Conservation (phyloP, 2,797 vertebrate genomes). For the Psittacula derbiana region DNA sequence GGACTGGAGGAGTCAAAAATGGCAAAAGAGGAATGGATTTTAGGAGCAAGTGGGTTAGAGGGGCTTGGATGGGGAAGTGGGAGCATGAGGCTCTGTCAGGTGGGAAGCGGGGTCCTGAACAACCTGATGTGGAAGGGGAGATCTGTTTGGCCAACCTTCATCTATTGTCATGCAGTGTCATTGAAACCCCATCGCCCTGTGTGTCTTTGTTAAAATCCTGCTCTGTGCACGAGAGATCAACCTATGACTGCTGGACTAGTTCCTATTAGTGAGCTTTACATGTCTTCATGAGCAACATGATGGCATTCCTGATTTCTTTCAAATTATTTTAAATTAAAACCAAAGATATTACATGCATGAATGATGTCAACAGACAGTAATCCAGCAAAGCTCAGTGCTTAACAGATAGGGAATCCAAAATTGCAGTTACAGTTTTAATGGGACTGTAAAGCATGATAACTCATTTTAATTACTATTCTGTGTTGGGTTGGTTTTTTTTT, state of each 20-base stretch:
- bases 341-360: neutral
- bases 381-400: neutral
- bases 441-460: neutral
- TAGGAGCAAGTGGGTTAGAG: neutral
- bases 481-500: neutral
- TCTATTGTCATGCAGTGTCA: neutral
- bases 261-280: neutral
- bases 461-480: neutral
- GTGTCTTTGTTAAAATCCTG: neutral
- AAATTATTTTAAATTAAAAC: neutral
- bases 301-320: neutral
- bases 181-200: fast-evolving
- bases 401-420: neutral
- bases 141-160: neutral
- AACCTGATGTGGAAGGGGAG: neutral
- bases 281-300: neutral
- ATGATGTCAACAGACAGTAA: neutral
- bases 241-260: neutral
- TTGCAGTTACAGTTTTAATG: neutral
- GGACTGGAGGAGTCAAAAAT: neutral
- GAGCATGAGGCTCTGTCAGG: neutral
- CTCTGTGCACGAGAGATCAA: neutral
- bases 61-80: neutral
- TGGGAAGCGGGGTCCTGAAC: neutral
- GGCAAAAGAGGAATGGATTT: neutral